phyloP scores from a whole-genome alignment of 1,140 invertebrate species.

The Diplogasteroides magnus region DNA sequence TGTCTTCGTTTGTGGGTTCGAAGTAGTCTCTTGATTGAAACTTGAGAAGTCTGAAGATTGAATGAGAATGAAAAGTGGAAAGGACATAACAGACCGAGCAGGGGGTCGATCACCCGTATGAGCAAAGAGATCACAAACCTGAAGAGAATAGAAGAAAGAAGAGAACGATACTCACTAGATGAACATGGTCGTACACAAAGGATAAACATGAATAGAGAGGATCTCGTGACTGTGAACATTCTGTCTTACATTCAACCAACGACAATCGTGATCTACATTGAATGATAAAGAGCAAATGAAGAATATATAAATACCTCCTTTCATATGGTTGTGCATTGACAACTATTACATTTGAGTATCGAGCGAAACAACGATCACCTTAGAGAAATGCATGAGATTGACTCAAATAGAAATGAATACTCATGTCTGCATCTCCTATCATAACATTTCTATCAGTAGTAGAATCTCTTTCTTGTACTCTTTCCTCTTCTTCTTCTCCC shows the following conservation, averaged over 20 bases:
- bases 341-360: constrained; percentile 49
- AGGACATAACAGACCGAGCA: constrained; percentile 28
- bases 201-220: constrained; percentile 52
- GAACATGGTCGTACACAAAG: constrained; percentile 54
- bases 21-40: constrained; percentile 55
- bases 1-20: constrained; percentile 48
- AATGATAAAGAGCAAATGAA: neutral
- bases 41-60: constrained; percentile 34
- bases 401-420: too few relatives aligned
- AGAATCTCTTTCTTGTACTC: too few relatives aligned
- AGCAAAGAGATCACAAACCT: constrained; percentile 54
- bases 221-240: constrained; percentile 47
- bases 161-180: constrained; percentile 39
- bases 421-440: too few relatives aligned
- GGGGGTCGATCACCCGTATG: constrained; percentile 52
- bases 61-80: neutral
- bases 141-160: neutral
- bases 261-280: constrained; percentile 38
- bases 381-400: too few relatives aligned
- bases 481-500: too few relatives aligned
- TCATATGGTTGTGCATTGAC: constrained; percentile 55
- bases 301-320: constrained; percentile 30
- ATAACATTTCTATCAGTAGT: too few relatives aligned
- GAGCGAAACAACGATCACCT: constrained; percentile 54
- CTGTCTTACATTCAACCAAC: constrained; percentile 47